phyloP scores from a whole-genome alignment of 2,888 invertebrate species.

The Philereme transversata region DNA sequence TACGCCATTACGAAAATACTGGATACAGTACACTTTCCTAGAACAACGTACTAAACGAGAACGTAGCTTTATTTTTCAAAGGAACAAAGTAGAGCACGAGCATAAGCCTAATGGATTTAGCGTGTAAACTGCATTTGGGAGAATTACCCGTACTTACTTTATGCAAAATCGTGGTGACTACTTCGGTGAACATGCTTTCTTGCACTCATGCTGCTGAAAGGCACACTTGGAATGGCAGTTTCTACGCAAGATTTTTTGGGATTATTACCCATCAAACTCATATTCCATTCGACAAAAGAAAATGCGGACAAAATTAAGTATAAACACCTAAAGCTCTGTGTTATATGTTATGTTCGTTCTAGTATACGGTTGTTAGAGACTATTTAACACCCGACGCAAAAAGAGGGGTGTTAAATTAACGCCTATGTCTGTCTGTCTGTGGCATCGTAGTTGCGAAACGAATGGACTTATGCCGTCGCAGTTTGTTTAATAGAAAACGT shows the following conservation, averaged over 20 bases:
- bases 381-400: too few species aligned
- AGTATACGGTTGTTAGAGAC: too few species aligned
- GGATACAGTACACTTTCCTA: conserved; percentile 37
- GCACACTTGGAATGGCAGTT: conserved; percentile 25
- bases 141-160: conserved; percentile 44
- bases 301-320: background rate
- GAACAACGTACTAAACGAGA: conserved; percentile 43
- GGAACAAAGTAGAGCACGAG: conserved; percentile 29
- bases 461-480: too few species aligned
- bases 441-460: too few species aligned
- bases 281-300: background rate
- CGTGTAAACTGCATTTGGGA: conserved; percentile 67
- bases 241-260: conserved; percentile 1
- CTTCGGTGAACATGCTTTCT: conserved; percentile 42
- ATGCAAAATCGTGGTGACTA: conserved; percentile 49
- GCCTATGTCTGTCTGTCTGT: too few species aligned
- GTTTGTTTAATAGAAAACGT: too few species aligned
- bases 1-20: background rate
- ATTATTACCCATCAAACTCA: conserved; percentile 5
- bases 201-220: conserved; percentile 38
- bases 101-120: conserved; percentile 70
- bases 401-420: too few species aligned
- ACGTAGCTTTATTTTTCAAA: conserved; percentile 46
- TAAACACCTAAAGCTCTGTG: too few species aligned
- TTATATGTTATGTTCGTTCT: too few species aligned